These are phyloP conservation scores for Parus major DNA, from an alignment of 2,113 vertebrate genomes.

Conservation along the genomic window DNA sequence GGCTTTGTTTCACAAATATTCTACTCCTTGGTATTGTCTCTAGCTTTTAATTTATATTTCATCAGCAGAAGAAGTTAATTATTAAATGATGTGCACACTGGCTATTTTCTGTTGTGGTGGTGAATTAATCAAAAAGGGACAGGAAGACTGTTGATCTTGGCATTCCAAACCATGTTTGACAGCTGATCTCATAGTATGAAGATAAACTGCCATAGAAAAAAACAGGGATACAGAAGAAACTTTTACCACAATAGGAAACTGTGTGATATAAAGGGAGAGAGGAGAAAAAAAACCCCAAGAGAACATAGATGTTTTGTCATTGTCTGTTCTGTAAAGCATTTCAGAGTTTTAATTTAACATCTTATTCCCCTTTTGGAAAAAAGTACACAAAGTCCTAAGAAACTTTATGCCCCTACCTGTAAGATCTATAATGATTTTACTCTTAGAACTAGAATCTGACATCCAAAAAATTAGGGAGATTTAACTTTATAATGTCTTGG, in stretches of 20 bases:
- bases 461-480: background rate
- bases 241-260: background rate
- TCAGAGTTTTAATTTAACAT: background rate
- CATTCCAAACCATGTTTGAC: background rate
- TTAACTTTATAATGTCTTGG: background rate
- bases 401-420: fast-evolving
- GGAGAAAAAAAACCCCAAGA: background rate
- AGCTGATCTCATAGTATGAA: background rate
- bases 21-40: background rate
- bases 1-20: background rate
- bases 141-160: background rate
- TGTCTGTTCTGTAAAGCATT: background rate
- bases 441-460: background rate
- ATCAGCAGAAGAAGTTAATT: background rate
- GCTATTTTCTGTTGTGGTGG: background rate
- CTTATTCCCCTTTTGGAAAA: background rate
- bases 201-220: background rate
- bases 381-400: background rate
- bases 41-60: background rate
- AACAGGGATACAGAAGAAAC: background rate
- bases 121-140: background rate
- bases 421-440: background rate
- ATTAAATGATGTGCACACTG: background rate
- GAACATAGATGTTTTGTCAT: background rate
- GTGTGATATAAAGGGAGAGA: background rate